Evolutionary conservation across 2,113 vertebrate genomes (phyloP).

Genomic region (Pygoscelis antarcticus): DNA sequence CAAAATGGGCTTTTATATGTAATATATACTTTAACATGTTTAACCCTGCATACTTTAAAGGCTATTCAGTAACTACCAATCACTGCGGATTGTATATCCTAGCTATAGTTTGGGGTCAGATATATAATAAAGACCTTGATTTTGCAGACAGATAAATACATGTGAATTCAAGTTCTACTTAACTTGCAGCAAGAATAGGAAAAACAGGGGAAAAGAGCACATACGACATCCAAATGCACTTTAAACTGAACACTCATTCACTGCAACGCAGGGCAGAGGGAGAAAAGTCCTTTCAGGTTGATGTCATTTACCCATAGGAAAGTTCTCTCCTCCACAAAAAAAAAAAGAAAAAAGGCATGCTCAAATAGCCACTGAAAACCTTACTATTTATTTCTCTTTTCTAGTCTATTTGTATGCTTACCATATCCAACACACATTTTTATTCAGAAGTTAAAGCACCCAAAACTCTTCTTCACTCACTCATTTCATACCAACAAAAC

Average conservation of each 20-base stretch:
- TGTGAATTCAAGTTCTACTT: not conserved
- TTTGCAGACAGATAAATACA: not conserved
- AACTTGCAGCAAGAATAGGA: not conserved
- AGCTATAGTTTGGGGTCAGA: not conserved
- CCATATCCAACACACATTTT: not conserved
- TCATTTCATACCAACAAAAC: constrained; percentile 6
- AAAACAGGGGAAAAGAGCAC: not conserved
- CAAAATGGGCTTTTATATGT: not conserved
- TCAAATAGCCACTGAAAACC: not conserved
- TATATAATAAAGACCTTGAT: not conserved
- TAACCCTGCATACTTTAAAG: not conserved
- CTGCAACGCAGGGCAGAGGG: not conserved
- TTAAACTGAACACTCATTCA: not conserved
- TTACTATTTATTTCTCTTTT: not conserved
- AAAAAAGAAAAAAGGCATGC: not conserved
- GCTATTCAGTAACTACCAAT: not conserved
- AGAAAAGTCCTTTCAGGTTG: not conserved
- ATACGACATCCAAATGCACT: not conserved
- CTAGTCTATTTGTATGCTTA: not conserved
- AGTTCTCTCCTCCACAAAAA: not conserved
- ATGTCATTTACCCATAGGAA: not conserved
- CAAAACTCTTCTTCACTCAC: not conserved
- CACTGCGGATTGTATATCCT: not conserved
- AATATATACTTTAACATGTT: not conserved
- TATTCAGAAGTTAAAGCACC: not conserved